These are phyloP conservation scores for Smutsia temminckii DNA, from an alignment of 2,797 vertebrate species.

Conservation along the genomic window DNA sequence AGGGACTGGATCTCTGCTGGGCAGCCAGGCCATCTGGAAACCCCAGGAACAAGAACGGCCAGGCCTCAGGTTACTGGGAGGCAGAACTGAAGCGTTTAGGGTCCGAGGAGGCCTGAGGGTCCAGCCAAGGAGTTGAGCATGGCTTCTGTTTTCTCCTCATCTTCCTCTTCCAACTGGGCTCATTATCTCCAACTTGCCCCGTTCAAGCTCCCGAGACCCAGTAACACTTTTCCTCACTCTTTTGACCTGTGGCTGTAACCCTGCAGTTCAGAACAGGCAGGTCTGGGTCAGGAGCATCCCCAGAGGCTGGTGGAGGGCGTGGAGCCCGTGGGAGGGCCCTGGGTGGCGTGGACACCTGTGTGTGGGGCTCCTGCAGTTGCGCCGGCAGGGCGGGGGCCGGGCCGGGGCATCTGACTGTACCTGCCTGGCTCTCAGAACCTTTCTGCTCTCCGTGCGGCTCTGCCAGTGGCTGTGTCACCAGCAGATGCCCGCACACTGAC, in stretches of 20 bases:
- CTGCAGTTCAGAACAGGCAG: not conserved
- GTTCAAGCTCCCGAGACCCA: not conserved
- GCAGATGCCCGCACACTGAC: not conserved
- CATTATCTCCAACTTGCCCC: not conserved
- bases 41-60: not conserved
- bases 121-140: rapidly evolving
- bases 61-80: not conserved
- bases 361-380: not conserved
- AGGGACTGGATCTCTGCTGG: not conserved
- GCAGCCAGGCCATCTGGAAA: not conserved
- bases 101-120: not conserved
- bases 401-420: not conserved
- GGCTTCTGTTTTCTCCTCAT: not conserved
- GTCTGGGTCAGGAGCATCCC: not conserved
- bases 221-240: too few relatives aligned
- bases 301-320: not conserved
- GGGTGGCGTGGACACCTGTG: too few relatives aligned
- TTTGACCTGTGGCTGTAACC: not conserved
- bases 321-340: too few relatives aligned
- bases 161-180: not conserved
- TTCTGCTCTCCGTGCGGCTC: not conserved
- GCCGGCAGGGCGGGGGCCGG: not conserved
- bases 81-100: not conserved
- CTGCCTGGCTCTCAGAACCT: not conserved
- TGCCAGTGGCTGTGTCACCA: too few relatives aligned